Percentiles rank a stretch among this genome's conserved stretches.
Conservation (phyloP, 2,797 vertebrate species). For the Sciurus carolinensis region DNA sequence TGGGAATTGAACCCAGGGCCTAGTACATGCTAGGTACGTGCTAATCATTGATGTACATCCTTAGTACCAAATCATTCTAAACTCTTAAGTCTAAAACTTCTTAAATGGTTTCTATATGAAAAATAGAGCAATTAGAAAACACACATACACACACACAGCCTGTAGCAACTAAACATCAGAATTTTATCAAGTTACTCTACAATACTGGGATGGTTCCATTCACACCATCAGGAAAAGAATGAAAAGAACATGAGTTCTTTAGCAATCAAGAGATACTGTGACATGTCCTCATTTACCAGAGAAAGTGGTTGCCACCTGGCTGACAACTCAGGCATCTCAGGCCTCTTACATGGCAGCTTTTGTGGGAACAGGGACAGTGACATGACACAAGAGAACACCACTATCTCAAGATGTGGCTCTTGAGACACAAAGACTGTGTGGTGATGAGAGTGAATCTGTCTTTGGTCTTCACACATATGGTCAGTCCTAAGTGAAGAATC, state of each 20-base stretch:
- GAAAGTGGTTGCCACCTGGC: not conserved
- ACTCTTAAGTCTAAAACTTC: constrained; percentile 22
- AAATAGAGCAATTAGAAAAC: not conserved
- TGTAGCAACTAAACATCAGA: not conserved
- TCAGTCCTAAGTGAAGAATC: not conserved
- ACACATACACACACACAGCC: not conserved
- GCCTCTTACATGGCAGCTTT: not conserved
- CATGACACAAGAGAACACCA: not conserved
- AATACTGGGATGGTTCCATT: not conserved
- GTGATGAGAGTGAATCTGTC: not conserved
- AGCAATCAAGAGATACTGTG: not conserved
- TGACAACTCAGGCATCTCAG: not conserved
- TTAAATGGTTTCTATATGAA: constrained; percentile 11
- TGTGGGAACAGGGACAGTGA: not conserved
- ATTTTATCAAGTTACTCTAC: not conserved
- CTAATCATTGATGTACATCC: not conserved
- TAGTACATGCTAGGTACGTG: too few relatives aligned
- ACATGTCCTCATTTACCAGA: not conserved
- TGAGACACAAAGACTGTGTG: not conserved
- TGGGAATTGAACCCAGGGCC: not conserved
- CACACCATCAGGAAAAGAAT: not conserved
- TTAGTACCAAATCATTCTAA: not conserved
- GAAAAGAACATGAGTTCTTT: not conserved
- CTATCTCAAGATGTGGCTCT: not conserved
- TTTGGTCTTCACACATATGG: not conserved